phyloP scores from a whole-genome alignment of 2,113 vertebrate genomes.

The Leptobrachium ailaonicum region DNA sequence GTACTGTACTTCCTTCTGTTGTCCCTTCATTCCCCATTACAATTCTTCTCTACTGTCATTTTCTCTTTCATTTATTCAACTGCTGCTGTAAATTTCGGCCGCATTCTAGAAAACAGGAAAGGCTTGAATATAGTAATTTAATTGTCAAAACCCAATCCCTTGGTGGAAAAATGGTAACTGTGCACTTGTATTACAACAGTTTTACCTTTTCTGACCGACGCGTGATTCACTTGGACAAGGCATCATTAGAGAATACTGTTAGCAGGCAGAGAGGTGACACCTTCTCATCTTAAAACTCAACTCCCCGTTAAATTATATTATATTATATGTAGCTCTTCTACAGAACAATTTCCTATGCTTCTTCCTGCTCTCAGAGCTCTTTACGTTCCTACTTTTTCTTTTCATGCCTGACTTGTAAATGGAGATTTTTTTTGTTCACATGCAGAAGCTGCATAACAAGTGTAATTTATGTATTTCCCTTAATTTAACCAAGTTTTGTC shows the following conservation, averaged over 20 bases:
- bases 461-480: conserved; percentile 22
- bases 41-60: neutral
- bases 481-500: conserved; percentile 26
- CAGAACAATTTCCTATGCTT: conserved; percentile 39
- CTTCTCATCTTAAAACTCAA: conserved; percentile 44
- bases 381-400: conserved; percentile 13
- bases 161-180: conserved; percentile 52
- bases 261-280: conserved; percentile 52
- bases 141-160: conserved; percentile 60
- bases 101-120: conserved; percentile 67
- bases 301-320: conserved; percentile 46
- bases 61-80: conserved; percentile 50
- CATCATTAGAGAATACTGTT: conserved; percentile 41
- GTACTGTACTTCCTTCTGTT: neutral
- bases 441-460: conserved; percentile 21
- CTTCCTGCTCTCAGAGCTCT: conserved; percentile 13
- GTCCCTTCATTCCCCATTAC: neutral
- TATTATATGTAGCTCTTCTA: conserved; percentile 27
- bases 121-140: conserved; percentile 57
- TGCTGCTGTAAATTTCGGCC: conserved; percentile 35
- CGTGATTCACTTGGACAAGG: conserved; percentile 57
- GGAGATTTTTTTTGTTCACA: conserved; percentile 11
- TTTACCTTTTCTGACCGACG: conserved; percentile 40
- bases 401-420: conserved; percentile 32
- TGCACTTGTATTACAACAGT: conserved; percentile 27